Conservation (phyloP, 2,797 vertebrate species). For the Heterohyrax brucei region DNA sequence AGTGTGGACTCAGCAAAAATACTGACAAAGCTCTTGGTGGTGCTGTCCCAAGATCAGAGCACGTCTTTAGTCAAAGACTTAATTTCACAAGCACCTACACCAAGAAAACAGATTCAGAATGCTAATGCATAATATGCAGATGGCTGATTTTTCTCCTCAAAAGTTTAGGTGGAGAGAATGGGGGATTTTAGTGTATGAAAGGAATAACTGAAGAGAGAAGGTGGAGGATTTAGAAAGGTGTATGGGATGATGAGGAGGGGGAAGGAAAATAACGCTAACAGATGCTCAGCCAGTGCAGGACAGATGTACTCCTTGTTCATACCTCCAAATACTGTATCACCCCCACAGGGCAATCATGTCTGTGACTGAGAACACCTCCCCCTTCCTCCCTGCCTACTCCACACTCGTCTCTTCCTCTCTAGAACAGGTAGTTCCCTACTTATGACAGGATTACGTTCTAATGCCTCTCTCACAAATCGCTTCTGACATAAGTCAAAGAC, state of each 20-base stretch:
- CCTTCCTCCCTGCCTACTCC: neutral
- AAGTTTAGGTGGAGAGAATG: neutral
- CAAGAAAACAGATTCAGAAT: neutral
- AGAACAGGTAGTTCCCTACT: neutral
- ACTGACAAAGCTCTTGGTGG: neutral
- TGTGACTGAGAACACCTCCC: neutral
- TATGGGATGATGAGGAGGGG: neutral
- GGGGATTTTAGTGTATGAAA: neutral
- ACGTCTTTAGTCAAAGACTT: neutral
- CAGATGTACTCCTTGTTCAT: neutral
- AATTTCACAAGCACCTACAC: neutral
- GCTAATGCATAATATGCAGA: neutral
- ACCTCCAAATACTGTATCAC: neutral
- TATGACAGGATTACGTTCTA: neutral
- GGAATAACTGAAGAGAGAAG: neutral
- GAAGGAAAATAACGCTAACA: neutral
- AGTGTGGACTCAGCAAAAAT: neutral
- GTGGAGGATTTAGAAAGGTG: neutral
- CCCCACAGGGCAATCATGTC: neutral
- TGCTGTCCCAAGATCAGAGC: neutral
- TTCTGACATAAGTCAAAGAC: neutral
- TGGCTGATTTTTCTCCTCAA: neutral
- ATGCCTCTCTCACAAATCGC: neutral
- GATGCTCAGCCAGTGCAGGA: neutral
- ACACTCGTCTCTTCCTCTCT: neutral